phyloP scores from a whole-genome alignment of 2,113 vertebrate species.

The Crotophaga sulcirostris region DNA sequence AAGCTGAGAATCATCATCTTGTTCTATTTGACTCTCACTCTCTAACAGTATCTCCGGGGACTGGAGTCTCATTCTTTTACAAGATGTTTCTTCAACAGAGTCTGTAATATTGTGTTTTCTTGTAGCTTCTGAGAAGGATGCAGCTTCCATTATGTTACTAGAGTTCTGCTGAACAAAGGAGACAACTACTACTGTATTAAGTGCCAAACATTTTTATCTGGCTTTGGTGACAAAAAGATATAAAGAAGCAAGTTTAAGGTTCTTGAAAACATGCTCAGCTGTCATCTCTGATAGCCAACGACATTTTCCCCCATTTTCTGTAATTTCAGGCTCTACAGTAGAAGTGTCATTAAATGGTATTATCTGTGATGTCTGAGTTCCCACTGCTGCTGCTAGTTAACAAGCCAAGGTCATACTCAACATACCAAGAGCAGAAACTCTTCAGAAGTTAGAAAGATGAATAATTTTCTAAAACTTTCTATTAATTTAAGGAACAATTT shows the following conservation, averaged over 20 bases:
- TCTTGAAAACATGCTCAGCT: neutral
- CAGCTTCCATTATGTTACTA: neutral
- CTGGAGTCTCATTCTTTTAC: neutral
- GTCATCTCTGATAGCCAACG: neutral
- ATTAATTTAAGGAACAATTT: neutral
- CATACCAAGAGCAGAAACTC: neutral
- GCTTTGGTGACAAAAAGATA: neutral
- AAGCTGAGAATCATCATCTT: neutral
- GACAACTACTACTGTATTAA: neutral
- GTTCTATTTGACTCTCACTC: neutral
- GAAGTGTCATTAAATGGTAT: neutral
- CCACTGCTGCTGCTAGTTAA: neutral
- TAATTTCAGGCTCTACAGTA: neutral
- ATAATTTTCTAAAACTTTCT: neutral
- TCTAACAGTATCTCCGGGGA: neutral
- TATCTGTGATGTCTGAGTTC: neutral
- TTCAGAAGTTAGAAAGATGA: neutral
- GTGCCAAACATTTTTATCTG: neutral
- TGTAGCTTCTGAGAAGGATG: neutral
- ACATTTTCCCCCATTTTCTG: neutral
- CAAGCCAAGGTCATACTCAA: neutral
- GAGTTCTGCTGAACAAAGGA: conserved; percentile 10
- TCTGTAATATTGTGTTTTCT: neutral
- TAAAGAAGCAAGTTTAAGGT: neutral
- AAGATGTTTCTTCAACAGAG: neutral